Conservation (phyloP, 2,797 vertebrate species). For the Anguilla marmorata region DNA sequence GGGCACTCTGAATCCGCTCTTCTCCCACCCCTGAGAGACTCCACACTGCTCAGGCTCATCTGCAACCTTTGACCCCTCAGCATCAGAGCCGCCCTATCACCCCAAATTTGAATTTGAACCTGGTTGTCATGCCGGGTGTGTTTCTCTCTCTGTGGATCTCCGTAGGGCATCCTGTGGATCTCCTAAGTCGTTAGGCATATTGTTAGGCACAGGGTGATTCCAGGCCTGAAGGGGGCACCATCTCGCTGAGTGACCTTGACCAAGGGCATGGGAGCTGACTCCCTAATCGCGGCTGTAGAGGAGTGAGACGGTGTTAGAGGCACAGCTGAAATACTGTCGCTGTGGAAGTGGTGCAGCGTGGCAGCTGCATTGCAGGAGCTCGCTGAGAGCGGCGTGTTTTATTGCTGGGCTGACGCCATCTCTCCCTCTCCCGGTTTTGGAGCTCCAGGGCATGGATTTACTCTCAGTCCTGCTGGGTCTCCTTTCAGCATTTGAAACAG, state of each 20-base stretch:
- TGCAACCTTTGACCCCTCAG: background rate
- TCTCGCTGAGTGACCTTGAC: background rate
- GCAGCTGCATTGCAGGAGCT: background rate
- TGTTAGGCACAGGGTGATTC: background rate
- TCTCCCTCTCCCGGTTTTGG: background rate
- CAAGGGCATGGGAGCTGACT: background rate
- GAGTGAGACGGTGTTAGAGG: background rate
- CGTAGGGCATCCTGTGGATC: background rate
- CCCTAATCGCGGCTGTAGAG: background rate
- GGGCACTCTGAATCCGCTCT: background rate
- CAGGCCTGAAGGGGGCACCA: background rate
- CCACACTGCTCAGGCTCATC: no score
- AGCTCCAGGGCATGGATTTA: background rate
- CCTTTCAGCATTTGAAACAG: background rate
- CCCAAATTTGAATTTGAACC: background rate
- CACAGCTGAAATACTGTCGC: background rate
- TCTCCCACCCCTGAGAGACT: no score
- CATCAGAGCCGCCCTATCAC: no score
- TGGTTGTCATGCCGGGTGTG: background rate
- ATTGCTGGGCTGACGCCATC: background rate
- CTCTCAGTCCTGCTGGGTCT: background rate
- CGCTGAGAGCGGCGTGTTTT: background rate
- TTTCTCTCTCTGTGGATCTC: background rate
- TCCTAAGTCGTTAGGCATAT: background rate
- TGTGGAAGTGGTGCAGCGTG: background rate